phyloP scores from a whole-genome alignment of 2,888 invertebrate species.

The Esperia sulphurella region DNA sequence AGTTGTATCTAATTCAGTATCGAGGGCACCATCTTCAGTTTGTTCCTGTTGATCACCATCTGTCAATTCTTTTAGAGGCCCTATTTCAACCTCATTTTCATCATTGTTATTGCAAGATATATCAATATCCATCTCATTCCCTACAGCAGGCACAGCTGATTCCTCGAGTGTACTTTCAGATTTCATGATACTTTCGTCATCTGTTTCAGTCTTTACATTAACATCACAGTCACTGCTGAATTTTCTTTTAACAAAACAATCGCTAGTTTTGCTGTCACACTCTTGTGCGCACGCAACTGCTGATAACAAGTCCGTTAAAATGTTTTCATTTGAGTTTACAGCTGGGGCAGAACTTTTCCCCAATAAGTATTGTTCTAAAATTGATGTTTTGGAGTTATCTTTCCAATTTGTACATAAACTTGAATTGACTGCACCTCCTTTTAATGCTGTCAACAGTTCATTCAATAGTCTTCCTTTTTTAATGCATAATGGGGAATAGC shows the following conservation, averaged over 20 bases:
- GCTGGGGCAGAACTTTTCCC: slow-evolving; percentile 63
- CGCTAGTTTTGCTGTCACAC: slow-evolving; percentile 75
- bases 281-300: slow-evolving; percentile 81
- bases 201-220: slow-evolving; percentile 52
- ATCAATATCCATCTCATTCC: slow-evolving; percentile 74
- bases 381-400: slow-evolving; percentile 80
- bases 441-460: slow-evolving; percentile 81
- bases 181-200: slow-evolving; percentile 51
- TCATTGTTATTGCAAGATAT: slow-evolving; percentile 63
- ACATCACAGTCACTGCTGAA: slow-evolving; percentile 50
- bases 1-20: slow-evolving; percentile 31
- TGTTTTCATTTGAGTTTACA: slow-evolving; percentile 70
- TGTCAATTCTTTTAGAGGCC: slow-evolving; percentile 70
- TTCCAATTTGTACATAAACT: slow-evolving; percentile 55
- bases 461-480: slow-evolving; percentile 85
- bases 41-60: slow-evolving; percentile 53
- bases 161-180: slow-evolving; percentile 76
- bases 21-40: slow-evolving; percentile 42
- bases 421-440: slow-evolving; percentile 78
- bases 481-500: slow-evolving; percentile 91
- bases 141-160: slow-evolving; percentile 72
- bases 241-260: slow-evolving; percentile 67
- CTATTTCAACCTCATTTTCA: slow-evolving; percentile 70
- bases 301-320: slow-evolving; percentile 80
- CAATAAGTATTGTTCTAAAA: slow-evolving; percentile 84